Base-by-base conservation (phyloP, 2,797 vertebrate genomes). In the Dicrostonyx torquatus region DNA sequence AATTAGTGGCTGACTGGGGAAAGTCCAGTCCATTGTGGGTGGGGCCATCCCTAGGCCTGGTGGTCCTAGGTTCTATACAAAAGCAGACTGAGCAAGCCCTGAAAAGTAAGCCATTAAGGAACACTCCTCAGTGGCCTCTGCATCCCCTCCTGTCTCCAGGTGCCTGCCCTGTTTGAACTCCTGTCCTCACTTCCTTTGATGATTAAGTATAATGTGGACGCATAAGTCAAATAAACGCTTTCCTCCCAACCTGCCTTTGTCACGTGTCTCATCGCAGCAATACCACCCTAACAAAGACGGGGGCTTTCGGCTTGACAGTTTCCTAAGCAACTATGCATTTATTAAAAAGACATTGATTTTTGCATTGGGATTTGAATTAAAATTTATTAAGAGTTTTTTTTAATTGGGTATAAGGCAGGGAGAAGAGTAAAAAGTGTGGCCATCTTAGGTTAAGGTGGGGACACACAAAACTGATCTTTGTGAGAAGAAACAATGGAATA, bases 311-410 rank as follows among this genome's bases (percentile, higher is more conserved):
- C 29, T 76, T 66, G 37, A 92, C 6, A 55, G 29, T 80, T 94
- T 90, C 92, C 84, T 85, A 40, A 92, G 78, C 45, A 75, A 15
- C 20, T 62, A 58, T 72, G 72, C 70, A 17, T 88, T 89, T 93
- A 70, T 2, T 53, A 31, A 95, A 85, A 86, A 86, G 43, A 94
- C 15, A 86, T 48, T 26, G 11, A 55, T 88, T 79, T 53, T 66
- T 94, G 17, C 8, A 83, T 24, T 76, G 76, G 48, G n/a, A 26
- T 95, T 95, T 93, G 78, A 85, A 64, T 70, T 84, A 96, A 92
- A 58, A 73, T 80, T 85, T 91, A 48, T 80, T 79, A 43, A 58
- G 2, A 1, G 9, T 13, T 79, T 6, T 20, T 87, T 93, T 22
- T 50, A 91, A 8, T 43, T 72, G 70, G 22, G 37, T 24, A 1